Percentiles rank a stretch among this genome's conserved stretches.
Evolutionary conservation across 2,113 vertebrate species (phyloP).

Genomic region (Melospiza melodia): DNA sequence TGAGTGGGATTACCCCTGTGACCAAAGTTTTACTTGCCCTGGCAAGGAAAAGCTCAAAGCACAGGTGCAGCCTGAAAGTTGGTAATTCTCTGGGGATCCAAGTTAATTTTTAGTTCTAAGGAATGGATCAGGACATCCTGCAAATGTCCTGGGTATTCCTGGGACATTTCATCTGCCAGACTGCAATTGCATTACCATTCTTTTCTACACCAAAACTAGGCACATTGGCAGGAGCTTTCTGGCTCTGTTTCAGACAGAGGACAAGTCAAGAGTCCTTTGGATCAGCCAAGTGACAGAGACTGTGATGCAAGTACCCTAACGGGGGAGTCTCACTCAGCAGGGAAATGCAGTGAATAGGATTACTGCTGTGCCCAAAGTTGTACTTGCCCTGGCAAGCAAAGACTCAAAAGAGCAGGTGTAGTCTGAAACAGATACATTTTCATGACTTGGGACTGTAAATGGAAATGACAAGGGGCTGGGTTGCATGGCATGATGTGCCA

Average conservation of each 20-base stretch:
- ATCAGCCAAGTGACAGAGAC: not conserved
- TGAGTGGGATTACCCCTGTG: not conserved
- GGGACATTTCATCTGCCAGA: not conserved
- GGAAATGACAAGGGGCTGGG: not conserved
- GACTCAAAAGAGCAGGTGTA: not conserved
- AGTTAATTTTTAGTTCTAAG: not conserved
- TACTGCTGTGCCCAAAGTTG: not conserved
- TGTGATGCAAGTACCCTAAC: fast-evolving
- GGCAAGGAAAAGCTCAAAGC: not conserved
- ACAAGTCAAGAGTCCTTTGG: not conserved
- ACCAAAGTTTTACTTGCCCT: not conserved
- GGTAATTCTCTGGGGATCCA: not conserved
- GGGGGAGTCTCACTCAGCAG: not conserved
- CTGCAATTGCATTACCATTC: not conserved
- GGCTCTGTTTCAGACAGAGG: not conserved
- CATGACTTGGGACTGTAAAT: not conserved
- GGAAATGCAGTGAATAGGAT: not conserved
- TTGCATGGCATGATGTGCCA: not conserved
- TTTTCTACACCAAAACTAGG: not conserved
- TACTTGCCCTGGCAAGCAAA: not conserved
- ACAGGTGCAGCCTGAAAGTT: not conserved
- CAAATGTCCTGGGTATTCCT: not conserved
- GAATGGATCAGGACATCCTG: not conserved
- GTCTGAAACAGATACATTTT: not conserved
- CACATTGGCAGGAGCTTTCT: not conserved